Conservation (phyloP, 2,113 vertebrate genomes). For the Limanda limanda region DNA sequence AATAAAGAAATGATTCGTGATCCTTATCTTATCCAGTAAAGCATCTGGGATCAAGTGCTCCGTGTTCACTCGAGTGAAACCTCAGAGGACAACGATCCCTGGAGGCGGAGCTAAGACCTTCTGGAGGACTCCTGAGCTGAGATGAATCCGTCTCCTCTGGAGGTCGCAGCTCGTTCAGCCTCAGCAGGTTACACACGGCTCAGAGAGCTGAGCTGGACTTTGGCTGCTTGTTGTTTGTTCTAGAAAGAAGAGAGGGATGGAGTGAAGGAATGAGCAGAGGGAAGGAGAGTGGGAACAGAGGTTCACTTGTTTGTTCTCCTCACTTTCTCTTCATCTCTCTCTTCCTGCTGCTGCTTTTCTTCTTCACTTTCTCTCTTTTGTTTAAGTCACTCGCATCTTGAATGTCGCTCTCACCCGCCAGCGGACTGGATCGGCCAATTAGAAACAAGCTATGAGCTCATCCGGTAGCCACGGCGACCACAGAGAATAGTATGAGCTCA, state of each 20-base stretch:
- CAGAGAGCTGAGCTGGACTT: conserved; percentile 49
- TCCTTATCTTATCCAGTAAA: no score
- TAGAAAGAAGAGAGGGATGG: conserved; percentile 1
- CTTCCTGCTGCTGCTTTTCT: neutral
- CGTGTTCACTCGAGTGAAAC: no score
- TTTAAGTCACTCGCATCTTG: neutral
- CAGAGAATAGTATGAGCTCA: conserved; percentile 50
- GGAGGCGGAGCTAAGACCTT: no score
- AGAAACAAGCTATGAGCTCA: conserved; percentile 53
- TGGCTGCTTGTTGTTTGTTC: conserved; percentile 47
- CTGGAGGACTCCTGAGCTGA: no score
- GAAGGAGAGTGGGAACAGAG: conserved; percentile 34
- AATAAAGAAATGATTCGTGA: no score
- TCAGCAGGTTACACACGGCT: conserved; percentile 50
- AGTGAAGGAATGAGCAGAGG: neutral
- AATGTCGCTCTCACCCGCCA: conserved; percentile 10
- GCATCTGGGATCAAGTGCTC: no score
- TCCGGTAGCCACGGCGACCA: conserved; percentile 42
- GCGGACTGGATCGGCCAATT: conserved; percentile 37
- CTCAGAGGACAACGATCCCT: no score
- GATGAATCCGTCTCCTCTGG: no score
- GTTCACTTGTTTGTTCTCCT: conserved; percentile 22
- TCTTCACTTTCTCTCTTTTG: neutral
- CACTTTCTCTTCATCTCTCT: neutral
- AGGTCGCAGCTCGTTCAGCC: neutral